Evolutionary conservation across 2,888 invertebrate genomes (phyloP), one percentile per base, ranked within the genome.

Genomic region (Cryptocephalus moraei): DNA sequence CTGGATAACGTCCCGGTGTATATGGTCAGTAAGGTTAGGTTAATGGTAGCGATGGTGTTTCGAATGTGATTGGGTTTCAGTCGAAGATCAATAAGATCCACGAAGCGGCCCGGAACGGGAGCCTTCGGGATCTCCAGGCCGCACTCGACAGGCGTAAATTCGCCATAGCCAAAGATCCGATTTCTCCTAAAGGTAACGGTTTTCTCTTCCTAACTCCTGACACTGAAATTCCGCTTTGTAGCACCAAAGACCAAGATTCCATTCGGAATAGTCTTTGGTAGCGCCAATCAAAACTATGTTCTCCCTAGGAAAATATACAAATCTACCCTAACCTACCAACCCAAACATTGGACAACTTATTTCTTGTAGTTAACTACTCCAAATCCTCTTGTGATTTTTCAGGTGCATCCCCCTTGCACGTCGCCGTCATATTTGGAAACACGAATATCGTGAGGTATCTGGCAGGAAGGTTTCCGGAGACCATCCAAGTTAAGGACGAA

Each of bases 41-140:
- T 22, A 4, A 6, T 6, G 2, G 22, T 22, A 22, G 2, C 6
- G 22, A 22, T 22, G 22, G 22, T 2, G 22, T 33, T 33, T 34
- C n/a, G 32, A 32, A 38, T 43, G 39, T 39, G n/a, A 4, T n/a
- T 40, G 11, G 11, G n/a, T 46, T 36, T 33, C 60, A 93, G 92
- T 81, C 82, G 58, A 93, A 94, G 79, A 93, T 94, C 56, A 84
- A 86, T 54, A 80, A 85, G 50, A 91, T 94, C 32, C 94, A 94
- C 66, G 72, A 83, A 58, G 90, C 92, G 33, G 86, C 92, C 13
- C 80, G 82, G 59, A 84, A 86, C 57, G 94, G 94, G 4, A 87
- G 85, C 62, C 75, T 94, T 54, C 75, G 86, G 58, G 87, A 91
- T 58, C 74, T 94, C 46, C 91, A 91, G 70, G 81, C 87, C 56